These are phyloP conservation scores for Stratiolaelaps scimitus DNA, from an alignment of 1,140 invertebrate genomes.

Conservation along the genomic window DNA sequence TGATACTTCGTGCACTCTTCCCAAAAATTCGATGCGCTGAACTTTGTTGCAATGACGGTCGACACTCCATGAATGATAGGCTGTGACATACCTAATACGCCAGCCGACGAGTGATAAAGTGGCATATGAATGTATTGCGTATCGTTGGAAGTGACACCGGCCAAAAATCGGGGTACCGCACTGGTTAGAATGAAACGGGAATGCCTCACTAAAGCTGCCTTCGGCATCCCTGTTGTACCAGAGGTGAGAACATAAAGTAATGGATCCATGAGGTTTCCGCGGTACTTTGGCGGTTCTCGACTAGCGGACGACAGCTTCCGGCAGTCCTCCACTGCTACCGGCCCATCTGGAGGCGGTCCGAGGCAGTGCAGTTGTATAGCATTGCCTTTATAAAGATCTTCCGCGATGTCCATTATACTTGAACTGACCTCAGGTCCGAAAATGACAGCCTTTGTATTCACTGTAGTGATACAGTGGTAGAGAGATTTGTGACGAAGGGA, in stretches of 20 bases:
- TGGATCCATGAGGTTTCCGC: neutral
- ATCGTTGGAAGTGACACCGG: constrained; percentile 46
- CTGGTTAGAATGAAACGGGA: neutral
- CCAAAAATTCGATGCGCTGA: constrained; percentile 87
- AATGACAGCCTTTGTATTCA: constrained; percentile 16
- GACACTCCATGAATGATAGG: constrained; percentile 25
- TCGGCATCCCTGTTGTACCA: constrained; percentile 1
- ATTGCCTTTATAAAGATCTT: neutral
- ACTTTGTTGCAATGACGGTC: constrained; percentile 41
- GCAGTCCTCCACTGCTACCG: neutral
- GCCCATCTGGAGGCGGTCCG: neutral
- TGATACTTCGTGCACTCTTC: constrained; percentile 78
- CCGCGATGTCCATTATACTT: neutral
- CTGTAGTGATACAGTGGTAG: constrained; percentile 3
- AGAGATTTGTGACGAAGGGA: constrained; percentile 7
- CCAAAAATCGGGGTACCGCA: neutral
- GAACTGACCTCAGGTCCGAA: constrained; percentile 4
- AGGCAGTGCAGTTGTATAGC: neutral
- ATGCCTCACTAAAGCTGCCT: neutral
- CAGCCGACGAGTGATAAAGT: constrained; percentile 86
- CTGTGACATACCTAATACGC: constrained; percentile 39
- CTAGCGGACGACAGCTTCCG: neutral
- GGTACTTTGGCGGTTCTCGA: neutral
- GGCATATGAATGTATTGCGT: constrained; percentile 76
- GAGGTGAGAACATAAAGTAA: constrained; percentile 4